These are phyloP conservation scores for Laupala kohalensis DNA, from an alignment of 1,140 invertebrate genomes.

Conservation along the genomic window DNA sequence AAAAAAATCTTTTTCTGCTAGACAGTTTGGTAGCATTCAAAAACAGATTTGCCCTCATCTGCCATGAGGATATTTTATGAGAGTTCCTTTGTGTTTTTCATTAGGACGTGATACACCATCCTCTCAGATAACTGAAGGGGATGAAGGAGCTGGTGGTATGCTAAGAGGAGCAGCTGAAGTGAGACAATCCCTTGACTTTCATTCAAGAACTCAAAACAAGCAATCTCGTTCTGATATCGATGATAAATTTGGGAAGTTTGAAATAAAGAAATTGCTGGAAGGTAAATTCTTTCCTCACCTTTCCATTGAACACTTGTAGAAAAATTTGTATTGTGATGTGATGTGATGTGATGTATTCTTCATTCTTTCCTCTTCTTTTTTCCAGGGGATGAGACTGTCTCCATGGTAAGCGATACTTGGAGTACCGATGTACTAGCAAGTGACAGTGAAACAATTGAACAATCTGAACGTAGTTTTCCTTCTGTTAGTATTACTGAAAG, in stretches of 20 bases:
- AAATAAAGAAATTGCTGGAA: slow-evolving; percentile 77
- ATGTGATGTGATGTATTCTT: no score
- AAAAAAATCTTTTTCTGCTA: no score
- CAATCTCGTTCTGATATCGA: slow-evolving; percentile 84
- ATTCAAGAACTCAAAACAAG: slow-evolving; percentile 53
- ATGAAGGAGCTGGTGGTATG: slow-evolving; percentile 37
- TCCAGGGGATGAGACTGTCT: slow-evolving; percentile 74
- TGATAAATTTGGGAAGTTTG: slow-evolving; percentile 98
- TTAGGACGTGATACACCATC: slow-evolving; percentile 86
- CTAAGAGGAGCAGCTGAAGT: slow-evolving; percentile 24
- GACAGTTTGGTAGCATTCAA: no score
- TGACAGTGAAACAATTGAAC: slow-evolving; percentile 78
- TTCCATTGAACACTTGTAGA: not conserved
- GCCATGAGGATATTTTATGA: no score
- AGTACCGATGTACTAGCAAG: slow-evolving; percentile 91
- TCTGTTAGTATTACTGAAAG: not conserved
- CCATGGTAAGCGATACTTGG: slow-evolving; percentile 94
- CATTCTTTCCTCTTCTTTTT: no score
- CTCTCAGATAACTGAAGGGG: slow-evolving; percentile 77
- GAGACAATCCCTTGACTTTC: slow-evolving; percentile 30
- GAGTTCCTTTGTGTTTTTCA: slow-evolving; percentile 22
- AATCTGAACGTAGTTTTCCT: slow-evolving; percentile 32
- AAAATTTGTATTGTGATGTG: no score
- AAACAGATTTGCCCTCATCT: no score
- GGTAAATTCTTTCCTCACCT: slow-evolving; percentile 34